These are phyloP conservation scores for Drosophila punjabiensis DNA, from an alignment of 1,140 invertebrate species.

Conservation along the genomic window DNA sequence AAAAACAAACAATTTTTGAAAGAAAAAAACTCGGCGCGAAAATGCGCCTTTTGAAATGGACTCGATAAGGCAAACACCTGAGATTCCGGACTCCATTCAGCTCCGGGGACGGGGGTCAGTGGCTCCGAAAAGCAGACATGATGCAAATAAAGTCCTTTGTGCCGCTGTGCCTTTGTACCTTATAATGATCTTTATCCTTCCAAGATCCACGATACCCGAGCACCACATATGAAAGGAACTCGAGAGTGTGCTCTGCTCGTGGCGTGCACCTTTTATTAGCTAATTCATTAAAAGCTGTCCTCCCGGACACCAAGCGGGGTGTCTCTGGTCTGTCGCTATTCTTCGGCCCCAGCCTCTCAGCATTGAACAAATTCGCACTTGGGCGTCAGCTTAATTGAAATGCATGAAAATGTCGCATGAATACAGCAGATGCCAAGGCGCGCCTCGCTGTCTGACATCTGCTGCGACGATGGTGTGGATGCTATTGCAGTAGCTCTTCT, in stretches of 20 bases:
- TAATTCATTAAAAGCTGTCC: slow-evolving; percentile 77
- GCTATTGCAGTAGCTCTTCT: background rate
- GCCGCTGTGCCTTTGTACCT: slow-evolving; percentile 58
- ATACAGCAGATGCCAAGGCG: slow-evolving; percentile 53
- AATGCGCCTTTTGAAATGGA: slow-evolving; percentile 74
- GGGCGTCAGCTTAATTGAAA: slow-evolving; percentile 75
- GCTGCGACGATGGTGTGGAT: background rate
- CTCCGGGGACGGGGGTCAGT: slow-evolving; percentile 56
- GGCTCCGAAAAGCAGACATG: slow-evolving; percentile 73
- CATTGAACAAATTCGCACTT: slow-evolving; percentile 54
- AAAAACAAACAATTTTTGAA: slow-evolving; percentile 31
- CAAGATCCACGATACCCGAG: slow-evolving; percentile 51
- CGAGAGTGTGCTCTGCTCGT: slow-evolving; percentile 11
- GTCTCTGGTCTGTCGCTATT: slow-evolving; percentile 22
- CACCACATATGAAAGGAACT: slow-evolving; percentile 34
- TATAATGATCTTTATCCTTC: slow-evolving; percentile 78
- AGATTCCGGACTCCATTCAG: slow-evolving; percentile 17
- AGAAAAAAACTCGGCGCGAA: slow-evolving; percentile 68
- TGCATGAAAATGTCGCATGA: slow-evolving; percentile 76
- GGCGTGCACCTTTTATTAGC: slow-evolving; percentile 64
- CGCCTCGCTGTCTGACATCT: background rate
- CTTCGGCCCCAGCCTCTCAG: slow-evolving; percentile 32
- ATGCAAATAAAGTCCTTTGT: slow-evolving; percentile 81
- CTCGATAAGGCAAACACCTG: slow-evolving; percentile 75
- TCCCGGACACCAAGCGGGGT: slow-evolving; percentile 24